These are phyloP conservation scores for Helobdella robusta DNA, from an alignment of 2,888 invertebrate genomes.

Conservation along the genomic window DNA sequence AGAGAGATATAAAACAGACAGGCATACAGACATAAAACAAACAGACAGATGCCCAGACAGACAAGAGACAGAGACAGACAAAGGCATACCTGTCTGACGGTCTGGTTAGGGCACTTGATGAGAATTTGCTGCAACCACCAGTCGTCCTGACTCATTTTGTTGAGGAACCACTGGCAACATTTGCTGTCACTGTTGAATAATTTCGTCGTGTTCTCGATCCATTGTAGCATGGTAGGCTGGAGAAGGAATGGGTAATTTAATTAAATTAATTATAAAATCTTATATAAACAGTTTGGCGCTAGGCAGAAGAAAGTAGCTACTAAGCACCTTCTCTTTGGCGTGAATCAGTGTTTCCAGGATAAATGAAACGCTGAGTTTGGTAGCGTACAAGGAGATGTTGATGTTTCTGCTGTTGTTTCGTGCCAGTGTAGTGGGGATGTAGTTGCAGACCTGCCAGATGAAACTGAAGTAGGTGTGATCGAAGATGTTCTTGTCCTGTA, in stretches of 20 bases:
- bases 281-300: no score
- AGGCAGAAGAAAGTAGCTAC: no score
- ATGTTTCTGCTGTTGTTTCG: constrained; percentile 54
- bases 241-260: neutral
- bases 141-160: constrained; percentile 82
- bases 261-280: no score
- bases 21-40: no score
- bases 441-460: constrained; percentile 91
- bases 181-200: constrained; percentile 78
- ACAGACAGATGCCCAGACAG: no score
- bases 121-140: constrained; percentile 93
- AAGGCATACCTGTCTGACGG: constrained; percentile 70
- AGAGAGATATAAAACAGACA: no score
- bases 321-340: constrained; percentile 77
- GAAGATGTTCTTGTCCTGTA: constrained; percentile 88
- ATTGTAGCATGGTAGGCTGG: constrained; percentile 86
- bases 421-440: constrained; percentile 74
- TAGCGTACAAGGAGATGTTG: constrained; percentile 59
- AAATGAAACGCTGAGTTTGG: constrained; percentile 77
- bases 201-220: constrained; percentile 87
- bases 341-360: constrained; percentile 93
- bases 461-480: constrained; percentile 93
- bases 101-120: constrained; percentile 90
- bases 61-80: no score
- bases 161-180: constrained; percentile 66